Evolutionary conservation across 2,113 vertebrate species (phyloP).

Genomic region (Lophotis ruficrista): DNA sequence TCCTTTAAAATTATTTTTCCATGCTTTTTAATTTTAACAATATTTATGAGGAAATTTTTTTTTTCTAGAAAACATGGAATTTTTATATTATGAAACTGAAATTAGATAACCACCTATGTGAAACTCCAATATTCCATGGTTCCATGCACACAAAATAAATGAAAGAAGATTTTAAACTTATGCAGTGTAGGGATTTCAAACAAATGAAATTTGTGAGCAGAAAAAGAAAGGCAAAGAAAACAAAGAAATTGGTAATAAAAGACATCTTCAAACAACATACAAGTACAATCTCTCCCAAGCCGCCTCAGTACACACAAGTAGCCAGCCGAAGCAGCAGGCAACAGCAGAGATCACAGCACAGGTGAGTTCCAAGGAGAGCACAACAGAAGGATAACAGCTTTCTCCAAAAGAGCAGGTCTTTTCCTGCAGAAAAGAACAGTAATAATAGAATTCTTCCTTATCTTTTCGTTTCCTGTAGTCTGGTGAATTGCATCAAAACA

Average conservation of each 20-base stretch:
- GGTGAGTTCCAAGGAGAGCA: background rate
- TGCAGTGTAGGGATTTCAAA: background rate
- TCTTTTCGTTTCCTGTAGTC: background rate
- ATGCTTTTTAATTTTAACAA: background rate
- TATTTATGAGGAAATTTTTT: background rate
- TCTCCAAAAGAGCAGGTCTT: background rate
- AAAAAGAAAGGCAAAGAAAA: background rate
- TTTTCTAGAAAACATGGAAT: background rate
- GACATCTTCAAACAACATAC: background rate
- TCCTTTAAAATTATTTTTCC: background rate
- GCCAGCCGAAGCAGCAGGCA: background rate
- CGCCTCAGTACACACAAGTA: background rate
- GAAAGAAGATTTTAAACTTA: background rate
- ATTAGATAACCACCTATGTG: background rate
- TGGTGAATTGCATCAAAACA: background rate
- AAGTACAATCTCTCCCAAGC: background rate
- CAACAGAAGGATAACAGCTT: background rate
- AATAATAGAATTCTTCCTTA: background rate
- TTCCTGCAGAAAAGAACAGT: background rate
- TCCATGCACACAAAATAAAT: background rate
- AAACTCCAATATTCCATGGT: background rate
- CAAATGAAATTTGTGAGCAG: background rate
- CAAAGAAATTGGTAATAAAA: background rate
- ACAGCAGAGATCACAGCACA: background rate
- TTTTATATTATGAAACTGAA: background rate